Evolutionary conservation across 2,113 vertebrate species (phyloP).

Genomic region (Craseonycteris thonglongyai): DNA sequence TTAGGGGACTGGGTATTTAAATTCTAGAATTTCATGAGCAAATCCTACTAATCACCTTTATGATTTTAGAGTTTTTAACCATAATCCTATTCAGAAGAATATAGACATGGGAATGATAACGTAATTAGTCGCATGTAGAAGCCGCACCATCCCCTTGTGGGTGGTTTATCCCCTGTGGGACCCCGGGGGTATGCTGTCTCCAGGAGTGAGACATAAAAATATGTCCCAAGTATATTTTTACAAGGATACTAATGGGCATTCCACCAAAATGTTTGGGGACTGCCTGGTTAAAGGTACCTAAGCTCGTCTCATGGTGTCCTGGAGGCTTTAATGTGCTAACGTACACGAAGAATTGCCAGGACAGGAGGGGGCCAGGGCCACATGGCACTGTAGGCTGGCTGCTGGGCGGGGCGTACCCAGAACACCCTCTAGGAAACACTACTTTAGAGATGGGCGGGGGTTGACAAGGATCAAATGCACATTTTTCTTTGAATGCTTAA

Average conservation of each 20-base stretch:
- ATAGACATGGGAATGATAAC: background rate
- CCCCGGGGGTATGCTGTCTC: background rate
- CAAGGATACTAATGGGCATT: background rate
- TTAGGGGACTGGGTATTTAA: background rate
- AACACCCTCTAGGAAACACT: background rate
- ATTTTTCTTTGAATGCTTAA: background rate
- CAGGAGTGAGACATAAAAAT: background rate
- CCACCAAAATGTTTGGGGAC: background rate
- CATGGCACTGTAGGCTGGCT: fast-evolving
- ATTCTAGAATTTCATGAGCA: background rate
- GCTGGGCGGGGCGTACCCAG: fast-evolving
- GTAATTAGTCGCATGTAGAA: background rate
- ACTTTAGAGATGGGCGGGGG: no score
- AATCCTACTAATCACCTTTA: no score
- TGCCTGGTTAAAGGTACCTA: background rate
- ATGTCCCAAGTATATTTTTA: background rate
- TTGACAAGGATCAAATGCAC: background rate
- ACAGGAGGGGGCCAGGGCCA: fast-evolving
- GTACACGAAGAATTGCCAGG: fast-evolving
- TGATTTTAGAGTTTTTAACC: background rate
- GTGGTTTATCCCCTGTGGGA: fast-evolving
- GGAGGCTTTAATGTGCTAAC: fast-evolving
- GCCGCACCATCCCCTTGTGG: background rate
- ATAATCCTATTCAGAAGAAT: background rate
- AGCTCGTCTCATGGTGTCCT: background rate